Conservation (phyloP, 1,140 invertebrate species). For the Palaemon carinicauda region DNA sequence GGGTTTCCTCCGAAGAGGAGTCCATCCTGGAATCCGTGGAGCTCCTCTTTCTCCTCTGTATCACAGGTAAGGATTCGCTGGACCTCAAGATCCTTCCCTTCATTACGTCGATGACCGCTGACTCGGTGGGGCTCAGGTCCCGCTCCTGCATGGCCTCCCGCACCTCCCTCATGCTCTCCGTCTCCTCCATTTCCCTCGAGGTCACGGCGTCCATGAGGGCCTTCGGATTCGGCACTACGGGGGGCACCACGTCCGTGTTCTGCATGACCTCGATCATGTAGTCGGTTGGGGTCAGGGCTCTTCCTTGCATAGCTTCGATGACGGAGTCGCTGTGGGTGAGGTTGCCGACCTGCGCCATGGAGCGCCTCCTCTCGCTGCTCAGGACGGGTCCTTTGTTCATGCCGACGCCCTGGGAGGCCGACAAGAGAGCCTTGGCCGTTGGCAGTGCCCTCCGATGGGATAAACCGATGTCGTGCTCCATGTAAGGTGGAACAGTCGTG, state of each 20-base stretch:
- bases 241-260: no score
- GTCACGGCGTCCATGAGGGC: no score
- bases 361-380: neutral
- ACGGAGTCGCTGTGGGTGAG: neutral
- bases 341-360: neutral
- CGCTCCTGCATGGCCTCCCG: neutral
- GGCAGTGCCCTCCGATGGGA: no score
- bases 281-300: neutral
- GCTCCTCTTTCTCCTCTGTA: neutral
- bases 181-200: neutral
- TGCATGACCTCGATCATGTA: constrained; percentile 5
- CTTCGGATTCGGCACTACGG: no score
- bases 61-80: neutral
- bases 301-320: constrained; percentile 19
- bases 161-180: neutral
- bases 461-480: no score
- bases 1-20: constrained; percentile 3
- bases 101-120: neutral
- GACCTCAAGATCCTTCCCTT: neutral
- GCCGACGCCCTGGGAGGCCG: neutral
- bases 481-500: no score
- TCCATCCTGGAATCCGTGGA: constrained; percentile 4
- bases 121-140: neutral
- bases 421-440: no score
- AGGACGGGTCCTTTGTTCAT: neutral